Conservation (phyloP, 2,888 invertebrate species). For the Arge pagana region DNA sequence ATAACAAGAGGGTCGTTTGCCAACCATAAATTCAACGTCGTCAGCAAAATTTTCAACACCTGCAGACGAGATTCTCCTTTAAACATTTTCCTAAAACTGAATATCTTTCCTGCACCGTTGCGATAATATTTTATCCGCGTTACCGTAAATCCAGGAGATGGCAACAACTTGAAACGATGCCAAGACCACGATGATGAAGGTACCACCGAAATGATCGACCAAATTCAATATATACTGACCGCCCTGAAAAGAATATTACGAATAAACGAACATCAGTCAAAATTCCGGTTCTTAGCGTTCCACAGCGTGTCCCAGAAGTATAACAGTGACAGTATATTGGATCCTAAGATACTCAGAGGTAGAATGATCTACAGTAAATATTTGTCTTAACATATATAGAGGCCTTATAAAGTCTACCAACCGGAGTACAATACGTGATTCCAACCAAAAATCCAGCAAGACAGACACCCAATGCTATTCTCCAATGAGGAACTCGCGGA, state of each 20-base stretch:
- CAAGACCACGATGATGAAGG: slow-evolving; percentile 65
- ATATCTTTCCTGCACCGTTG: not conserved
- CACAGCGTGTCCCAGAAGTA: no score
- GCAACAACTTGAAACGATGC: slow-evolving; percentile 64
- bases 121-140: slow-evolving; percentile 15
- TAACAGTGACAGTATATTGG: no score
- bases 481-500: slow-evolving; percentile 64
- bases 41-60: slow-evolving; percentile 67
- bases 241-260: slow-evolving; percentile 58
- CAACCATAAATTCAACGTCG: slow-evolving; percentile 81
- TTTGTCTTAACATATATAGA: no score
- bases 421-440: slow-evolving; percentile 74
- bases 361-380: no score
- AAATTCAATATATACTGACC: slow-evolving; percentile 66
- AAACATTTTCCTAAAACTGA: not conserved
- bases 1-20: slow-evolving; percentile 69
- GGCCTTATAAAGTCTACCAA: slow-evolving; percentile 59
- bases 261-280: no score
- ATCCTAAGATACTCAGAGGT: no score
- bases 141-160: slow-evolving; percentile 67
- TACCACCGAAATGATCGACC: slow-evolving; percentile 68
- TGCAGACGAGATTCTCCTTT: slow-evolving; percentile 26
- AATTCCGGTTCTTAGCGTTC: no score
- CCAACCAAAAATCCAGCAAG: slow-evolving; percentile 67
- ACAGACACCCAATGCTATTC: slow-evolving; percentile 64